Evolutionary conservation across 2,888 invertebrate species (phyloP).

Genomic region (Andrena flavipes): DNA sequence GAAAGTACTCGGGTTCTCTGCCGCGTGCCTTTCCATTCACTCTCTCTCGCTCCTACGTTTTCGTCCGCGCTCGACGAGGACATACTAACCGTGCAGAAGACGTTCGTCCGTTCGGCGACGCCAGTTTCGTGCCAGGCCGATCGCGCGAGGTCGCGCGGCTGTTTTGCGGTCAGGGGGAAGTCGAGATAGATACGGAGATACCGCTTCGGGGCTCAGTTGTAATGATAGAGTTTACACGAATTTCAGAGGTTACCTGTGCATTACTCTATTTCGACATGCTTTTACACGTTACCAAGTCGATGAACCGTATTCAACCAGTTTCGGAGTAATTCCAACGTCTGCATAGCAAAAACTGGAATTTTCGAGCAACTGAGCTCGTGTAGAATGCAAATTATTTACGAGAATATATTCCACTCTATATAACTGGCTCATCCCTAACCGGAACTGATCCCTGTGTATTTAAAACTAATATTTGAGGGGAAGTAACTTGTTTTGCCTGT

Average conservation of each 20-base stretch:
- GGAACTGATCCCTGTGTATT: too few relatives aligned
- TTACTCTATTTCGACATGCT: slow-evolving; percentile 19
- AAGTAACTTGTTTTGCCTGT: neutral
- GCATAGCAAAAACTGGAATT: neutral
- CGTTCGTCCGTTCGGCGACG: slow-evolving; percentile 60
- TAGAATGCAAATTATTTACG: neutral
- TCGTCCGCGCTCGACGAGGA: slow-evolving; percentile 17
- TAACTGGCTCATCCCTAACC: too few relatives aligned
- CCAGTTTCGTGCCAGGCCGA: slow-evolving; percentile 59
- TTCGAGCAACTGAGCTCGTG: neutral
- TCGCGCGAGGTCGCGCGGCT: slow-evolving; percentile 55
- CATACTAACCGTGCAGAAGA: slow-evolving; percentile 71
- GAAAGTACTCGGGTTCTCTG: slow-evolving; percentile 45
- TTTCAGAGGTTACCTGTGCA: slow-evolving; percentile 33
- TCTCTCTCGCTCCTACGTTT: slow-evolving; percentile 23
- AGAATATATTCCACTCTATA: too few relatives aligned
- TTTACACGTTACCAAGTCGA: neutral
- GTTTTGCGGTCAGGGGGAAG: slow-evolving; percentile 40
- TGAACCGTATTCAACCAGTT: neutral
- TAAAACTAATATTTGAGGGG: neutral
- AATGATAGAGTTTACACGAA: slow-evolving; percentile 51
- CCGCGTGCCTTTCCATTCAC: slow-evolving; percentile 39
- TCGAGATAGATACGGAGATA: slow-evolving; percentile 54
- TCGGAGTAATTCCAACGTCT: neutral
- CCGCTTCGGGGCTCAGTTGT: slow-evolving; percentile 27